Percentiles rank a stretch among this genome's conserved stretches.
phyloP scores from a whole-genome alignment of 2,888 invertebrate species.

The Acleris emargana region DNA sequence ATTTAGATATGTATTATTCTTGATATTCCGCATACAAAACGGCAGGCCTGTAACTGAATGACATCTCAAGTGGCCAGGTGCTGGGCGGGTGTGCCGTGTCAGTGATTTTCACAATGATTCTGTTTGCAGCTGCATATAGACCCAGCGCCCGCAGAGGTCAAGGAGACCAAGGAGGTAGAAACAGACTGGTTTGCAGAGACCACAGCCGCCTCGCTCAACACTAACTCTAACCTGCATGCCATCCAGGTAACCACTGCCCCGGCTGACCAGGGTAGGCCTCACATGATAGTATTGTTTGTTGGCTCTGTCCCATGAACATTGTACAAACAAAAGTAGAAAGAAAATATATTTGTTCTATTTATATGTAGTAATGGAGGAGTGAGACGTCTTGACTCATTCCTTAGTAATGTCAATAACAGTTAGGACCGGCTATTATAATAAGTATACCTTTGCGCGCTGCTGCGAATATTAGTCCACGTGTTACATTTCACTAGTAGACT shows the following conservation, averaged over 20 bases:
- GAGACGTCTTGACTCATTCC: no score
- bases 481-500: no score
- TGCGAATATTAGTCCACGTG: no score
- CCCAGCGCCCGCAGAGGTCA: conserved; percentile 81
- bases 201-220: conserved; percentile 72
- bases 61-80: no score
- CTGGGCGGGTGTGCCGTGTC: no score
- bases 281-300: conserved; percentile 10
- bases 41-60: no score
- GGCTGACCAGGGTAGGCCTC: conserved; percentile 38
- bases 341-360: background rate
- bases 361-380: no score
- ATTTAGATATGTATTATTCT: no score
- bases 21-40: no score
- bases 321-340: background rate
- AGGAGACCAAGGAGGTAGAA: conserved; percentile 88
- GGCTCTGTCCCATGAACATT: background rate
- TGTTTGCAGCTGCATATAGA: conserved; percentile 88
- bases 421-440: no score
- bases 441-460: no score
- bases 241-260: conserved; percentile 77
- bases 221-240: conserved; percentile 75
- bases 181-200: conserved; percentile 96
- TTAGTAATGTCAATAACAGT: no score
- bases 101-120: background rate